Conservation (phyloP, 2,888 invertebrate genomes). For the Thysanoteuthis rhombus region DNA sequence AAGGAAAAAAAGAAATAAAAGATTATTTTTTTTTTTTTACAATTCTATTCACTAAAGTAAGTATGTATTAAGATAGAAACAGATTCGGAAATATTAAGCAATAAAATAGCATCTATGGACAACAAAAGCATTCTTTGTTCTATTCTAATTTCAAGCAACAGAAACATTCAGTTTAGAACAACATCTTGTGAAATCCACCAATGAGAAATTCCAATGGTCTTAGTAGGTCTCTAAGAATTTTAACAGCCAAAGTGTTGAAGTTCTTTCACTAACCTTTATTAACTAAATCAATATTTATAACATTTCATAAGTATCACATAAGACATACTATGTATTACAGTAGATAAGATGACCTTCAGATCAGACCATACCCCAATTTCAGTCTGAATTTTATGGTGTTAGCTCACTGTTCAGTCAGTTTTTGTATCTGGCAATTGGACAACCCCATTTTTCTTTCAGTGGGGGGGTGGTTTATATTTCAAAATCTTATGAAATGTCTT, state of each 20-base stretch:
- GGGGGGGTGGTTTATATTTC: too few species aligned
- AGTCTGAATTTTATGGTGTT: too few species aligned
- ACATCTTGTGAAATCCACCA: not conserved
- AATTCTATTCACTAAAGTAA: not conserved
- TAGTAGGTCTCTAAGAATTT: not conserved
- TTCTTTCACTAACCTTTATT: not conserved
- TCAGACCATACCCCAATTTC: too few species aligned
- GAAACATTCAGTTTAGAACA: not conserved
- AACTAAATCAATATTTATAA: not conserved
- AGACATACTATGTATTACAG: too few species aligned
- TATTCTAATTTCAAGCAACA: not conserved
- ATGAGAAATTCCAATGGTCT: not conserved
- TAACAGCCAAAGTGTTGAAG: not conserved
- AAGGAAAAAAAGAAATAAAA: not conserved
- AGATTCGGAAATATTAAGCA: not conserved
- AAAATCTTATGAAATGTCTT: too few species aligned
- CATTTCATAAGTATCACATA: too few species aligned
- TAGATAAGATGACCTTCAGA: too few species aligned
- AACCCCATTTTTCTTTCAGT: too few species aligned
- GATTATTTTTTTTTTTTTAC: too few species aligned
- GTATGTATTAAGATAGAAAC: not conserved
- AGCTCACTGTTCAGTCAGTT: too few species aligned
- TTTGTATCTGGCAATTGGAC: too few species aligned
- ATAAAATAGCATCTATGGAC: not conserved
- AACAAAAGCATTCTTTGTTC: slow-evolving; percentile 12